Evolutionary conservation across 2,888 invertebrate genomes (phyloP).

Genomic region (Thereva unica): DNA sequence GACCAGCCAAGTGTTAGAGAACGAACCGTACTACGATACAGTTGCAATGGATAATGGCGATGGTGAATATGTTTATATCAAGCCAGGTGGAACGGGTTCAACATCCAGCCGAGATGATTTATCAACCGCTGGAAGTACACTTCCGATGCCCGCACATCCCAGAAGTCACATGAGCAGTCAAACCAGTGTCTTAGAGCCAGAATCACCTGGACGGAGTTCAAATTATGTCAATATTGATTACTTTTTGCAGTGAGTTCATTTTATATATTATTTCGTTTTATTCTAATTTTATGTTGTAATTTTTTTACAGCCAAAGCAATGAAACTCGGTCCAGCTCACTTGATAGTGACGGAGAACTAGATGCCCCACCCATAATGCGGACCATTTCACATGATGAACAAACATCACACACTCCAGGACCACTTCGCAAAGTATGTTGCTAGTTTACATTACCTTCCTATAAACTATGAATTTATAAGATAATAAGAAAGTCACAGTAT

Average conservation of each 20-base stretch:
- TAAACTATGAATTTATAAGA: no score
- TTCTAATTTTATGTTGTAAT: conserved; percentile 13
- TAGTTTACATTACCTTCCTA: background rate
- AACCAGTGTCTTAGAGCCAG: conserved; percentile 65
- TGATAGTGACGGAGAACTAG: conserved; percentile 62
- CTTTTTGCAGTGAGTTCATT: conserved; percentile 73
- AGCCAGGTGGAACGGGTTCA: conserved; percentile 67
- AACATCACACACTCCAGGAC: conserved; percentile 58
- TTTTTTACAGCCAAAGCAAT: conserved; percentile 53
- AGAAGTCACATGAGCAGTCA: conserved; percentile 52
- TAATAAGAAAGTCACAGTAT: no score
- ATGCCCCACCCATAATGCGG: conserved; percentile 62
- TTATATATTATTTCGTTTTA: conserved; percentile 6
- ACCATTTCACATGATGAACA: conserved; percentile 69
- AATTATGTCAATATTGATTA: conserved; percentile 94
- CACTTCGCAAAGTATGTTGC: conserved; percentile 53
- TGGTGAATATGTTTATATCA: conserved; percentile 77
- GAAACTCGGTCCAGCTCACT: conserved; percentile 61
- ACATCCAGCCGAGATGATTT: conserved; percentile 71
- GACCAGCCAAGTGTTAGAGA: conserved; percentile 61
- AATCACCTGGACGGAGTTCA: conserved; percentile 78
- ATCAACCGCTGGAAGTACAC: conserved; percentile 64
- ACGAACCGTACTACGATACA: conserved; percentile 74
- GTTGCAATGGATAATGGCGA: conserved; percentile 69
- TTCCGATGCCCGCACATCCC: conserved; percentile 56